These are phyloP conservation scores for Brachionichthys hirsutus DNA, from an alignment of 2,113 vertebrate species.

Conservation along the genomic window DNA sequence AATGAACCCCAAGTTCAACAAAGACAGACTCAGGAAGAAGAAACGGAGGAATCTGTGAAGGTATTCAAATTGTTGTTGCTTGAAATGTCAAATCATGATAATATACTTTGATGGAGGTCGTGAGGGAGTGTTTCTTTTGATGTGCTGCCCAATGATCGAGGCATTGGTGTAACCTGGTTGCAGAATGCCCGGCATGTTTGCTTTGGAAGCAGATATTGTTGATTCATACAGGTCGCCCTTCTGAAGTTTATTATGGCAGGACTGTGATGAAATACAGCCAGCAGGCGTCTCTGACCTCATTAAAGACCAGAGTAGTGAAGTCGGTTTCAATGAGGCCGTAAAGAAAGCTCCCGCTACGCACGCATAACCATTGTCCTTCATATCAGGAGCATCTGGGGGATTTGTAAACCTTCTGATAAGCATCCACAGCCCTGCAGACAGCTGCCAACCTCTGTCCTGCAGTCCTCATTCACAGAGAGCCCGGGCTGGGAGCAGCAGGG, in stretches of 20 bases:
- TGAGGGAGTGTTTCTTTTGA: constrained; percentile 23
- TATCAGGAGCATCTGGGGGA: constrained; percentile 73
- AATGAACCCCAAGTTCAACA: constrained; percentile 60
- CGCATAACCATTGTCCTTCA: constrained; percentile 75
- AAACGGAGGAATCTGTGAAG: constrained; percentile 23
- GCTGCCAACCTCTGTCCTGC: constrained; percentile 72
- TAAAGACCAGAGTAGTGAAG: constrained; percentile 57
- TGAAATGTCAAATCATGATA: constrained; percentile 17
- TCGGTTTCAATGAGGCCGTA: constrained; percentile 69
- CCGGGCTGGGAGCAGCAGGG: constrained; percentile 53
- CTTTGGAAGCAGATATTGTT: constrained; percentile 24
- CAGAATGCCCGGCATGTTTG: constrained; percentile 29
- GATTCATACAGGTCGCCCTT: constrained; percentile 28
- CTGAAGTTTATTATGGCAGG: constrained; percentile 57
- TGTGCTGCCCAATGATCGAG: constrained; percentile 7
- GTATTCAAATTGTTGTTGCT: constrained; percentile 9
- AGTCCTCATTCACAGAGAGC: constrained; percentile 60
- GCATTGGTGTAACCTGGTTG: constrained; percentile 28
- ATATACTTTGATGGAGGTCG: constrained; percentile 20
- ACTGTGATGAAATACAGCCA: constrained; percentile 59
- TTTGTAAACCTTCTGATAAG: constrained; percentile 74
- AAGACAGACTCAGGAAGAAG: constrained; percentile 23
- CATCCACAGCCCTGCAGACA: constrained; percentile 60
- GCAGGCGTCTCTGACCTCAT: constrained; percentile 61
- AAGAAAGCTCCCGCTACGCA: constrained; percentile 62